phyloP scores from a whole-genome alignment of 2,888 invertebrate genomes.

The Colostygia pectinataria region DNA sequence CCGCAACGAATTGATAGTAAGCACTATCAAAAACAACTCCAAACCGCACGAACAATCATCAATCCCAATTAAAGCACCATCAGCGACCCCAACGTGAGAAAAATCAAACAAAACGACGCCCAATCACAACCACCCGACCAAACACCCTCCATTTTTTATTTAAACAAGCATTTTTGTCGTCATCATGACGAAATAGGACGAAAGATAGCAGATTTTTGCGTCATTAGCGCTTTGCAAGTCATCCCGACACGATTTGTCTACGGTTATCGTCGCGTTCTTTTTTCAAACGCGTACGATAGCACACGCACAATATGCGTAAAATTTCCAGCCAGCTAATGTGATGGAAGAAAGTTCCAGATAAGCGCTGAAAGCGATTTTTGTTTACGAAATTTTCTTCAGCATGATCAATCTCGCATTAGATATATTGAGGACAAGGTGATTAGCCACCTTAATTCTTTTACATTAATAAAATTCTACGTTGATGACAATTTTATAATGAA shows the following conservation, averaged over 20 bases:
- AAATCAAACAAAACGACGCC: constrained; percentile 69
- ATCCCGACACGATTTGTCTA: constrained; percentile 77
- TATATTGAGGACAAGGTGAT: background rate
- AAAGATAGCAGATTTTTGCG: constrained; percentile 71
- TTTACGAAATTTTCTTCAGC: constrained; percentile 35
- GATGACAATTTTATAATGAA: constrained; percentile 1
- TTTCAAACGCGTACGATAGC: constrained; percentile 67
- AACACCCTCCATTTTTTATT: constrained; percentile 50
- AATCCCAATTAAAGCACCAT: constrained; percentile 76
- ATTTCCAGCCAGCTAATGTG: constrained; percentile 72
- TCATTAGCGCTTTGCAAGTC: constrained; percentile 76
- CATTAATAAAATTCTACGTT: constrained; percentile 1
- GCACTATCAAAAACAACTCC: constrained; percentile 47
- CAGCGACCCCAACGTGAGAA: constrained; percentile 68
- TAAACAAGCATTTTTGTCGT: constrained; percentile 61
- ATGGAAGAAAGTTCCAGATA: constrained; percentile 75
- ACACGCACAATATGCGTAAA: constrained; percentile 76
- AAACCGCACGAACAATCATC: constrained; percentile 59
- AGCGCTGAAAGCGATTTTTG: constrained; percentile 67
- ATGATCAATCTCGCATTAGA: constrained; percentile 10
- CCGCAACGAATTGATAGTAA: constrained; percentile 43
- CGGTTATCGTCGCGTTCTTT: constrained; percentile 76
- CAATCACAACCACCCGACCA: constrained; percentile 62
- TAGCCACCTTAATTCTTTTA: background rate
- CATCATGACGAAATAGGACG: constrained; percentile 65